phyloP scores from a whole-genome alignment of 2,888 invertebrate genomes.

The Argynnis bischoffii region DNA sequence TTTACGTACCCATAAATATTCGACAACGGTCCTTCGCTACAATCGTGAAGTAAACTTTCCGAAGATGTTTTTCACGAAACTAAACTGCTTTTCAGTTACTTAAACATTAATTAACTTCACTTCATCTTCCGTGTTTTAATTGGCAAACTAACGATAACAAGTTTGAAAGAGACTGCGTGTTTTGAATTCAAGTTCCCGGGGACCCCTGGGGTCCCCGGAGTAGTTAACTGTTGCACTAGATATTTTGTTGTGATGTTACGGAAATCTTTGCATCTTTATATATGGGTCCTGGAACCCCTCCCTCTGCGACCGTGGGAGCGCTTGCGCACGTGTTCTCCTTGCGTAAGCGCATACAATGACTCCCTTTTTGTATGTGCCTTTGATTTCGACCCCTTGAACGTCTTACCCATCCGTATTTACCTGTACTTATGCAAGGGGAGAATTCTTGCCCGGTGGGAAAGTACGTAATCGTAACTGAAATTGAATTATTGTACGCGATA shows the following conservation, averaged over 20 bases:
- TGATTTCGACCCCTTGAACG: conserved; percentile 75
- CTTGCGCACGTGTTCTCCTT: conserved; percentile 73
- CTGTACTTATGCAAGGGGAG: conserved; percentile 71
- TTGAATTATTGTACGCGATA: conserved; percentile 69
- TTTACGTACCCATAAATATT: conserved; percentile 51
- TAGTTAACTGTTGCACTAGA: conserved; percentile 56
- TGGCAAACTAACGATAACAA: conserved; percentile 53
- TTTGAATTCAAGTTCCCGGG: conserved; percentile 50
- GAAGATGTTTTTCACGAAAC: conserved; percentile 50
- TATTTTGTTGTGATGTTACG: conserved; percentile 65
- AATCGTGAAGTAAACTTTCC: conserved; percentile 42
- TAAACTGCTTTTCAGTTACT: conserved; percentile 51
- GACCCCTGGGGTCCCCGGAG: conserved; percentile 61
- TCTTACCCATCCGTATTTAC: conserved; percentile 77
- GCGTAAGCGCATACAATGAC: conserved; percentile 74
- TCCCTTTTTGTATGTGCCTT: conserved; percentile 69
- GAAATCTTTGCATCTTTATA: conserved; percentile 56
- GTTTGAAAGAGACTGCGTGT: conserved; percentile 35
- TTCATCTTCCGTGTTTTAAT: conserved; percentile 57
- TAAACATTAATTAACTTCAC: conserved; percentile 58
- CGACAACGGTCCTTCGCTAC: conserved; percentile 40
- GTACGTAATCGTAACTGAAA: conserved; percentile 68
- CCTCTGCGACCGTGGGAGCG: conserved; percentile 71
- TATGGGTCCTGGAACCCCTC: conserved; percentile 64
- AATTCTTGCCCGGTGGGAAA: conserved; percentile 77